These are phyloP conservation scores for Ailurus styani DNA, from an alignment of 2,113 vertebrate species.

Conservation along the genomic window DNA sequence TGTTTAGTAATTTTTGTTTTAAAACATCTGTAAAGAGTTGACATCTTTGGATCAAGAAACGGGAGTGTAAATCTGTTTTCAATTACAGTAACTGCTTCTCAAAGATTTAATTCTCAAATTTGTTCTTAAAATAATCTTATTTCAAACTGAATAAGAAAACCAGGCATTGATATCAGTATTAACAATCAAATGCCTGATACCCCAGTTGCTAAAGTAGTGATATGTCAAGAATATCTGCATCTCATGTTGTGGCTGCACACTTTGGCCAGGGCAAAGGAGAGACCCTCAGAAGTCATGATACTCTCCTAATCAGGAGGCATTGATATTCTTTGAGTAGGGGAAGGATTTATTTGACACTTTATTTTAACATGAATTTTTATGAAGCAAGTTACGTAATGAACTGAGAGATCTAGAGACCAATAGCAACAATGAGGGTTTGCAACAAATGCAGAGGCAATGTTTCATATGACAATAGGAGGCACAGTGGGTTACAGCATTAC, in stretches of 20 bases:
- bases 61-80: neutral
- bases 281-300: neutral
- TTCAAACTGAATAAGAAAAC: neutral
- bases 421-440: neutral
- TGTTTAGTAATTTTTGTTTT: neutral
- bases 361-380: neutral
- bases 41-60: neutral
- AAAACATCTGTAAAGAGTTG: neutral
- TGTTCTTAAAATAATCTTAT: neutral
- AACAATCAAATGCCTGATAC: neutral
- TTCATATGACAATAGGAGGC: neutral
- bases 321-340: neutral
- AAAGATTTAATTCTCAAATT: neutral
- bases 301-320: neutral
- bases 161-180: neutral
- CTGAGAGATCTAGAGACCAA: neutral
- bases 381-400: neutral
- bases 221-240: neutral
- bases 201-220: neutral
- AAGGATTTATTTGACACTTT: neutral
- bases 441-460: neutral
- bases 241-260: neutral
- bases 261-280: neutral
- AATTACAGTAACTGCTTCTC: neutral
- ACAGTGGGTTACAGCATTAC: no score